These are phyloP conservation scores for Tragelaphus oryx DNA, from an alignment of 2,797 vertebrate genomes.

Conservation along the genomic window DNA sequence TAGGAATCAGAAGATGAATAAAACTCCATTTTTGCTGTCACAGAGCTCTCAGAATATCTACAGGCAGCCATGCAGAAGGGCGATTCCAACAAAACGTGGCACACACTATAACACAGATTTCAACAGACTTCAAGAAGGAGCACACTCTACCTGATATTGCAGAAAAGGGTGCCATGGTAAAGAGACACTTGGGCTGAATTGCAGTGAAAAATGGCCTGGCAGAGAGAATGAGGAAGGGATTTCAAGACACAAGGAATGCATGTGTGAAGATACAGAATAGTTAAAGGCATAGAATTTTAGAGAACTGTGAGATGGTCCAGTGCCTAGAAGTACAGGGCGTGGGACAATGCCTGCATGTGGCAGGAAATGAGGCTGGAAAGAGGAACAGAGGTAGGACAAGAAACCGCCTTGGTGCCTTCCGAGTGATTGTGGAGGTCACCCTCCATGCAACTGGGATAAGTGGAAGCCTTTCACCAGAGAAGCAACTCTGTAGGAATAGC, in stretches of 20 bases:
- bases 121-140: background rate
- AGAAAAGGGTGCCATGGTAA: background rate
- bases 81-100: background rate
- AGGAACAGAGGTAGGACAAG: background rate
- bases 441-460: background rate
- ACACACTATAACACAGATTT: background rate
- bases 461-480: background rate
- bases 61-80: background rate
- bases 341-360: background rate
- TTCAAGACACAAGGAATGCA: background rate
- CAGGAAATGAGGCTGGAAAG: background rate
- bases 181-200: background rate
- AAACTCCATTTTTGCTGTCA: background rate
- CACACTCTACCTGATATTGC: background rate
- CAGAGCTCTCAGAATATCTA: background rate
- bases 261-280: background rate
- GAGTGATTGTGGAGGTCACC: background rate
- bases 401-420: background rate
- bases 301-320: background rate
- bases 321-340: background rate
- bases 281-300: background rate
- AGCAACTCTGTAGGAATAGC: background rate
- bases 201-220: background rate
- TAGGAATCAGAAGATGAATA: background rate
- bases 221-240: background rate